These are phyloP conservation scores for Rotaria socialis DNA, from an alignment of 2,888 invertebrate species.

Conservation along the genomic window DNA sequence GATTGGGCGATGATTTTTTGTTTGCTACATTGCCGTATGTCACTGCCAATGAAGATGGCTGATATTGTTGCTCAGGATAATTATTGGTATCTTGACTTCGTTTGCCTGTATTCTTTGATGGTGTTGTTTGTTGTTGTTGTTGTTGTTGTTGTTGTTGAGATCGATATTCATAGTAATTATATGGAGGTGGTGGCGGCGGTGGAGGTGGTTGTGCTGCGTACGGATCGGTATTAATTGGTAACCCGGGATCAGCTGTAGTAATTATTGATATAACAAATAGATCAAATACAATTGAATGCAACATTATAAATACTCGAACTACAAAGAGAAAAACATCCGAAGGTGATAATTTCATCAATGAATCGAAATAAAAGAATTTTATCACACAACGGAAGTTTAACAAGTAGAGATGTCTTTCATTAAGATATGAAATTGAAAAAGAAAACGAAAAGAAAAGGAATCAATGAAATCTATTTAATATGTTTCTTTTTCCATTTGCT, in stretches of 20 bases:
- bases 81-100: background rate
- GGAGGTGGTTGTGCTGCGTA: background rate
- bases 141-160: background rate
- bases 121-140: background rate
- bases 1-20: background rate
- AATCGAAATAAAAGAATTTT: background rate
- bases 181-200: background rate
- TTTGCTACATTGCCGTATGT: background rate
- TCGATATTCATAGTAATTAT: slow-evolving; percentile 21
- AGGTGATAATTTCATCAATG: background rate
- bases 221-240: background rate
- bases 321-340: background rate
- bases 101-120: background rate
- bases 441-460: background rate
- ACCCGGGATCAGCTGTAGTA: background rate
- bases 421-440: background rate
- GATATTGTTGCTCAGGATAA: background rate
- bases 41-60: background rate
- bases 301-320: background rate
- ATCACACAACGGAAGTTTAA: background rate
- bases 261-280: background rate
- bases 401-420: background rate
- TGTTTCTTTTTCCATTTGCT: background rate
- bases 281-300: background rate
- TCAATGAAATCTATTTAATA: background rate